These are phyloP conservation scores for Rhagoletis zephyria DNA, from an alignment of 1,140 invertebrate genomes.

Conservation along the genomic window DNA sequence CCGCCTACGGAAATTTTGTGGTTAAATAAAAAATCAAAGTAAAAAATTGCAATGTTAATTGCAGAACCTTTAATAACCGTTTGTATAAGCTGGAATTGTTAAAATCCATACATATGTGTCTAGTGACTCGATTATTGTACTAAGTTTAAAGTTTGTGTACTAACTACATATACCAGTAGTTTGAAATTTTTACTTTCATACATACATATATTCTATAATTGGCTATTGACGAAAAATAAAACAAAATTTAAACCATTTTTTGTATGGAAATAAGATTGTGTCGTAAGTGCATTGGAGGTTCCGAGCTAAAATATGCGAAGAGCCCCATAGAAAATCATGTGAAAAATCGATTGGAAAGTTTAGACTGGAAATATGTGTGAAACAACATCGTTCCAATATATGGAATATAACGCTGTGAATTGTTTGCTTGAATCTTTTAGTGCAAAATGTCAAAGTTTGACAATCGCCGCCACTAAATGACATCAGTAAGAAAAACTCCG, in stretches of 20 bases:
- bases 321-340: constrained; percentile 64
- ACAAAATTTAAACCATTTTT: not conserved
- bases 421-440: constrained; percentile 48
- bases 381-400: constrained; percentile 39
- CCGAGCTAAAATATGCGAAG: constrained; percentile 49
- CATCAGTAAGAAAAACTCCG: constrained; percentile 54
- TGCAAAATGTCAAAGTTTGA: constrained; percentile 54
- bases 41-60: not conserved
- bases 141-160: not conserved
- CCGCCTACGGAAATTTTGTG: constrained; percentile 42
- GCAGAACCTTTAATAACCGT: not conserved
- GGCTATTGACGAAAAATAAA: not conserved
- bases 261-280: constrained; percentile 32
- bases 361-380: constrained; percentile 46
- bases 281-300: constrained; percentile 37
- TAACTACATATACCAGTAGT: not conserved
- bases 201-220: not conserved
- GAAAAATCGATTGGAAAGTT: constrained; percentile 72
- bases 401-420: constrained; percentile 51
- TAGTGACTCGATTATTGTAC: not conserved
- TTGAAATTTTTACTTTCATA: not conserved
- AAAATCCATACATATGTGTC: not conserved
- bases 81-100: not conserved
- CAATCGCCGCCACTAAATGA: constrained; percentile 53
- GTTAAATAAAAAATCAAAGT: constrained; percentile 47